Percentiles rank a stretch among this genome's conserved stretches.
These are phyloP conservation scores for Symphodus melops DNA, from an alignment of 2,113 vertebrate species.

Conservation along the genomic window DNA sequence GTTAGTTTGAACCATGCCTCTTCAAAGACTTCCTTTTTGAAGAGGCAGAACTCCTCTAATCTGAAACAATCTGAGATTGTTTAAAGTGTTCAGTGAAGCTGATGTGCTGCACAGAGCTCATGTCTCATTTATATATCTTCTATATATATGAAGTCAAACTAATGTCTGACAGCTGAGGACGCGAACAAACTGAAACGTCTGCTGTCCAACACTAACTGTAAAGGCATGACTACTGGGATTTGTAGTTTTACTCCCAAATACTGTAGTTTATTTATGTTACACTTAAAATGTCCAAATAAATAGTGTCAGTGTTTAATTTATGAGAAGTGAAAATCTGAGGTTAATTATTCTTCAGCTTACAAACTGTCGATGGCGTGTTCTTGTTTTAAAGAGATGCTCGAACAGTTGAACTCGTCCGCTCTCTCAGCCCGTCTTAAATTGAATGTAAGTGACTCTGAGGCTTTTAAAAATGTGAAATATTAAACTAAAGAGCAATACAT, in stretches of 20 bases:
- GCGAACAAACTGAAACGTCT: not conserved
- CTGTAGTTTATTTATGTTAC: conserved; percentile 15
- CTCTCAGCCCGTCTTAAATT: conserved; percentile 18
- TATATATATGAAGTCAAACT: not conserved
- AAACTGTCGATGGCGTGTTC: not conserved
- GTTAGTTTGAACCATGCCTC: too few species aligned
- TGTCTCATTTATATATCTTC: not conserved
- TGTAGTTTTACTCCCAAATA: conserved; percentile 34
- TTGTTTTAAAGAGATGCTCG: conserved; percentile 7
- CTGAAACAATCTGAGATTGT: too few species aligned
- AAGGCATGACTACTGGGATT: conserved; percentile 45
- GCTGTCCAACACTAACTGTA: conserved; percentile 19
- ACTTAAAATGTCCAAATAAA: not conserved
- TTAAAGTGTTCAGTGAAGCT: not conserved
- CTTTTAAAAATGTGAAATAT: conserved; percentile 60
- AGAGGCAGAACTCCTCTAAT: too few species aligned
- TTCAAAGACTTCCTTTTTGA: too few species aligned
- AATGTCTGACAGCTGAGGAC: not conserved
- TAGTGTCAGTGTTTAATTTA: conserved; percentile 8
- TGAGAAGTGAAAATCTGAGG: too few species aligned
- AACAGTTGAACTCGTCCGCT: not conserved
- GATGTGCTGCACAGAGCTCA: not conserved
- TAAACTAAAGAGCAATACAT: not conserved
- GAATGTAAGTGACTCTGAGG: conserved; percentile 47
- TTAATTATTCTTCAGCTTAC: not conserved